Evolutionary conservation across 2,113 vertebrate genomes (phyloP), one percentile per base, ranked within the genome.

Genomic region (Hyaena hyaena): DNA sequence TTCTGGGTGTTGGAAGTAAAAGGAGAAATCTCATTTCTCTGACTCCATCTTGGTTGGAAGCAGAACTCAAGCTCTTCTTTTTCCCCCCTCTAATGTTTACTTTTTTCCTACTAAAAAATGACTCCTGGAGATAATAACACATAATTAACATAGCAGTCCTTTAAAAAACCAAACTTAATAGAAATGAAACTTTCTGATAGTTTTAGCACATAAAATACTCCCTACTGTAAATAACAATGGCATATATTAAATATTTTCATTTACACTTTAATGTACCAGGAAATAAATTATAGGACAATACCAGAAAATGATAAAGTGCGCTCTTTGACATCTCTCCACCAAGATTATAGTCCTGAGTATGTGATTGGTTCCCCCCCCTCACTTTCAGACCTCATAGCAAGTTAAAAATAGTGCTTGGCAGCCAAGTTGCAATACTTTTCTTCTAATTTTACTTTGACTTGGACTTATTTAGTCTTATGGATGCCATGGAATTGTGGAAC

Each of bases 161-260:
- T 93, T 96, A 63, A 80, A 87, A 90, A 90, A 69, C 48, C 63
- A 43, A 31, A 80, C 61, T 90, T 31, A 96, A 69, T 92, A 63
- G 77, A 66, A 86, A 81, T 48, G 39, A 26, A 92, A 77, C 33
- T 87, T 73, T 55, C 17, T 69, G 2, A 17, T 35, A 79, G 9
- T 80, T 81, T 90, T 83, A 83, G 26, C 63, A 93, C 84, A 26
- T 45, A 84, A 76, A 94, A 28, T 96, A 50, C 71, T 93, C 23
- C 33, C 45, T 33, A 31, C 53, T 48, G 6, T 66, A 81, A 48
- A 4, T 86, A 84, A 74, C 33, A 71, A 0, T 76, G 55, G 4
- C 17, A 3, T 66, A 31, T 19, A 7, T 85, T 93, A 80, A 71
- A 19, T 90, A 93, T 69, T 96, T n/a, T 68, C 9, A 80, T 39